Evolutionary conservation across 2,797 vertebrate species (phyloP).

Genomic region (Melopsittacus undulatus): DNA sequence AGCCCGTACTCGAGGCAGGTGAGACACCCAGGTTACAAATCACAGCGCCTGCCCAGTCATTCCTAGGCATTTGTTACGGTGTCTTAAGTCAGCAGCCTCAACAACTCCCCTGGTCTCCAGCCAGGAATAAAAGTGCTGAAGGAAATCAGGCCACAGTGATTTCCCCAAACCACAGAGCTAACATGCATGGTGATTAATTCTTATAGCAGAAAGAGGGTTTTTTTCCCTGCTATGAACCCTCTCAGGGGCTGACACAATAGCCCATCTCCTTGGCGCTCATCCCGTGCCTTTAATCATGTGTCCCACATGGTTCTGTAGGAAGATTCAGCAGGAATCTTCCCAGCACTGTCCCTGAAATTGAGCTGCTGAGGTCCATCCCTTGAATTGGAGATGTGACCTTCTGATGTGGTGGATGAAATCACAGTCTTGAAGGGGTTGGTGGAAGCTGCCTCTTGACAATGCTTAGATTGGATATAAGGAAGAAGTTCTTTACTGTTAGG

Average conservation of each 20-base stretch:
- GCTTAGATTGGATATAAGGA: too few relatives aligned
- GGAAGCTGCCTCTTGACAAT: background rate
- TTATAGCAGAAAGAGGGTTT: background rate
- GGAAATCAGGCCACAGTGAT: constrained; percentile 36
- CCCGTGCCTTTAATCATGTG: constrained; percentile 27
- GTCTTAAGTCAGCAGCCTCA: constrained; percentile 37
- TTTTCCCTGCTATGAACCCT: constrained; percentile 6
- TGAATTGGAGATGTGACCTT: background rate
- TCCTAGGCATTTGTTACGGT: constrained; percentile 12
- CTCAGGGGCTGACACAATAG: constrained; percentile 29
- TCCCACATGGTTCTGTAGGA: background rate
- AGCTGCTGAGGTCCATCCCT: background rate
- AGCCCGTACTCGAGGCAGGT: background rate
- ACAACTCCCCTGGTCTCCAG: constrained; percentile 32
- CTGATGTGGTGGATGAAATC: fast-evolving
- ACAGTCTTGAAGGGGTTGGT: background rate
- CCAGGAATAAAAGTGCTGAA: constrained; percentile 40
- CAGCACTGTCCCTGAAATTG: background rate
- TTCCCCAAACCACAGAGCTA: constrained; percentile 54
- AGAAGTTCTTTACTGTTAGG: too few relatives aligned
- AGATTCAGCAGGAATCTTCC: background rate
- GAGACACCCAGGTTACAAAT: background rate
- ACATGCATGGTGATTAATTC: constrained; percentile 60
- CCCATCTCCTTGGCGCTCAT: background rate
- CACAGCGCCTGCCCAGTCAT: background rate